Percentiles rank a stretch among this genome's conserved stretches.
Evolutionary conservation across 2,888 invertebrate species (phyloP).

Genomic region (Nasonia oneida): DNA sequence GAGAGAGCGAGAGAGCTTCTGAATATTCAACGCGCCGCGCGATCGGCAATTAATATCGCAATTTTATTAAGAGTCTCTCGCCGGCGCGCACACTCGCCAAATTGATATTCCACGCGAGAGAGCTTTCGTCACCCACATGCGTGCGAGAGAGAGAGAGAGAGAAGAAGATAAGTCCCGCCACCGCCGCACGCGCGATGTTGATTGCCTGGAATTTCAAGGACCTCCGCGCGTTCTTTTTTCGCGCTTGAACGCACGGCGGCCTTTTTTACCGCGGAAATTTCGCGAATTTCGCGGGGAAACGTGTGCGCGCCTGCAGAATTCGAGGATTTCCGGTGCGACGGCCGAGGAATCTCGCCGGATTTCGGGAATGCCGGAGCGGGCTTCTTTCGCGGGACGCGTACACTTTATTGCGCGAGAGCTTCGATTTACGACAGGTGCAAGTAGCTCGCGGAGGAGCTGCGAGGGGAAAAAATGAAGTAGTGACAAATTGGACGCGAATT

Average conservation of each 20-base stretch:
- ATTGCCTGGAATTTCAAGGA: constrained; percentile 70
- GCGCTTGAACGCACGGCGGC: neutral
- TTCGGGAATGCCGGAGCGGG: constrained; percentile 15
- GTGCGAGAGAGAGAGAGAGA: constrained; percentile 19
- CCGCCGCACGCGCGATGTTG: constrained; percentile 70
- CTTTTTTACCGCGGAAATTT: constrained; percentile 22
- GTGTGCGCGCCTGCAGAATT: neutral
- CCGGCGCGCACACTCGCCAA: neutral
- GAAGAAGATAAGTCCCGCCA: constrained; percentile 30
- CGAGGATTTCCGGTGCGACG: constrained; percentile 17
- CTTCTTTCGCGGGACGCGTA: neutral
- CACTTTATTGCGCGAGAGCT: constrained; percentile 18
- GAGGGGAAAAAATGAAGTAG: constrained; percentile 7
- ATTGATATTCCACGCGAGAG: constrained; percentile 42
- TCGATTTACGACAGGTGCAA: neutral
- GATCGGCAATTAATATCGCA: constrained; percentile 59
- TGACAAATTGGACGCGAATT: constrained; percentile 50
- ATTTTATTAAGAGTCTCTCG: constrained; percentile 45
- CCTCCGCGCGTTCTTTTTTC: neutral
- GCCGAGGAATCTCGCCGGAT: neutral
- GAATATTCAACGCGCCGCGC: constrained; percentile 55
- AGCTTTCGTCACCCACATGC: constrained; percentile 56
- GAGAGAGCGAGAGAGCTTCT: constrained; percentile 17
- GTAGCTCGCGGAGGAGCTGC: neutral
- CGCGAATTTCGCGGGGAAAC: constrained; percentile 21